Evolutionary conservation across 2,113 vertebrate species (phyloP).

Genomic region (Trogon surrucura): DNA sequence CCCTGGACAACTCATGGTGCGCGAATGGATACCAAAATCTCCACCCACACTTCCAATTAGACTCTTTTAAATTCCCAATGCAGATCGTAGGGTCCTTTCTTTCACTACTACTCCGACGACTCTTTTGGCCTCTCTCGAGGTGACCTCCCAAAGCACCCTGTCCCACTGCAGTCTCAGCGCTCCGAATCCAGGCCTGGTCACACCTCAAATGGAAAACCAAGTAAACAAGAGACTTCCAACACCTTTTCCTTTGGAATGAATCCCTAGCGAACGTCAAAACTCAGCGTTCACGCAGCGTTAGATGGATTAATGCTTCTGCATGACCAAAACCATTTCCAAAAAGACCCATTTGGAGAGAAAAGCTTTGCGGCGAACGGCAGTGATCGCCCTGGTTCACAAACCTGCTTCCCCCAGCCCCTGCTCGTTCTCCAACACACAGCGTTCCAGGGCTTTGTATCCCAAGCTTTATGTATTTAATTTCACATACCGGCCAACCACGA

Average conservation of each 20-base stretch:
- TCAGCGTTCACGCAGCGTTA: too few species aligned
- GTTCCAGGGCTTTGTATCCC: too few species aligned
- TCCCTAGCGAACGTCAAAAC: background rate
- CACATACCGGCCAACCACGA: background rate
- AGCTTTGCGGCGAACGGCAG: too few species aligned
- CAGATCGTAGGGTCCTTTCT: background rate
- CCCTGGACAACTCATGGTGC: background rate
- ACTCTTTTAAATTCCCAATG: background rate
- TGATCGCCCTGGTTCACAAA: too few species aligned
- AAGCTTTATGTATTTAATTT: background rate
- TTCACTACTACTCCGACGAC: background rate
- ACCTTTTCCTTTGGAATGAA: background rate
- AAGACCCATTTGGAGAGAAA: too few species aligned
- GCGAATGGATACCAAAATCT: background rate
- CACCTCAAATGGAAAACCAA: background rate
- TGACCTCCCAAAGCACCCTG: background rate
- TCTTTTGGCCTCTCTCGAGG: background rate
- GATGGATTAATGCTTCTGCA: too few species aligned
- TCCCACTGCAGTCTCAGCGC: background rate
- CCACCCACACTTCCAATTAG: fast-evolving
- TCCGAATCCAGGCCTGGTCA: background rate
- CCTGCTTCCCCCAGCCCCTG: too few species aligned
- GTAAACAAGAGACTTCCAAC: background rate
- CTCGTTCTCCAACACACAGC: too few species aligned
- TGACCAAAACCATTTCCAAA: too few species aligned